A percentile compares a stretch with the other conserved stretches of the same genome.
Conservation (phyloP, 1,140 invertebrate species). For the Ceratina calcarata region DNA sequence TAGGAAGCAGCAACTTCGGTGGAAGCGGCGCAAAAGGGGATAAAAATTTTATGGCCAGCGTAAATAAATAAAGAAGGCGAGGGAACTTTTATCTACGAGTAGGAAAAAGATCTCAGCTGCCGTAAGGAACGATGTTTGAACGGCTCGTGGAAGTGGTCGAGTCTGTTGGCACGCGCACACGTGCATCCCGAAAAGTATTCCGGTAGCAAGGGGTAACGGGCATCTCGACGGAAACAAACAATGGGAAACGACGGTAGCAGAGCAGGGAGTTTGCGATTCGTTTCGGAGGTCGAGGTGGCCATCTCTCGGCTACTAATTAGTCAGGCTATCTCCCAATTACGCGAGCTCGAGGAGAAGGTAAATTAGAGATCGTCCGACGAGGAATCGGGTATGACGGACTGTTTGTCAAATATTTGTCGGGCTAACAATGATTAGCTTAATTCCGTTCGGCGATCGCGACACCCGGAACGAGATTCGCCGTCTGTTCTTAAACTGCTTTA, state of each 20-base stretch:
- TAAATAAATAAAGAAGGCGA: no score
- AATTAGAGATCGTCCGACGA: constrained; percentile 49
- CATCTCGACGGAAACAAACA: background rate
- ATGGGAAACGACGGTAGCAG: background rate
- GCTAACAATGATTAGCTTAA: constrained; percentile 50
- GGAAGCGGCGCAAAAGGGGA: no score
- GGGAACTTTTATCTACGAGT: background rate
- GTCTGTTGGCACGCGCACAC: background rate
- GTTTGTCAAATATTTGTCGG: constrained; percentile 62
- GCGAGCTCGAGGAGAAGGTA: constrained; percentile 42
- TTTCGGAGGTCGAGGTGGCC: background rate
- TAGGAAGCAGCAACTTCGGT: no score
- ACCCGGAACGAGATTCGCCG: background rate
- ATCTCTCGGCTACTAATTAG: constrained; percentile 64
- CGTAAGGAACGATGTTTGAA: background rate
- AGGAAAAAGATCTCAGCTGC: no score
- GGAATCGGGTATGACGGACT: constrained; percentile 22
- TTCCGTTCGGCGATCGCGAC: constrained; percentile 1
- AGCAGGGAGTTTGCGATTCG: constrained; percentile 3
- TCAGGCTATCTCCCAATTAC: constrained; percentile 61
- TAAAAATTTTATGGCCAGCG: no score
- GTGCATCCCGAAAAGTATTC: background rate
- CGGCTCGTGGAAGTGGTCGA: background rate
- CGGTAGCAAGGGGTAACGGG: background rate
- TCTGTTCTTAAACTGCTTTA: background rate